Conservation (phyloP, 2,797 vertebrate species). For the Champsocephalus esox region DNA sequence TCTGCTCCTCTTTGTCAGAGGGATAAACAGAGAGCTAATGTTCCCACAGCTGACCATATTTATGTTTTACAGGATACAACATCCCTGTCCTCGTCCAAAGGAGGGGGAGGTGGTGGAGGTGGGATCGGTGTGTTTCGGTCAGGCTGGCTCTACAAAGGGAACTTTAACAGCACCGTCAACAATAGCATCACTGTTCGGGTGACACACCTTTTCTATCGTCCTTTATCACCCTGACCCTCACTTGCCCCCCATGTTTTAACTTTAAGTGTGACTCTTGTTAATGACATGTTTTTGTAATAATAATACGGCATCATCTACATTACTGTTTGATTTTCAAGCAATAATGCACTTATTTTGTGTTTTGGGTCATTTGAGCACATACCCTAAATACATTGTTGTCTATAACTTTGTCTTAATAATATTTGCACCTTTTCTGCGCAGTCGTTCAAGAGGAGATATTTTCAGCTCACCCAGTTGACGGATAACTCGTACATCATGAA, state of each 20-base stretch:
- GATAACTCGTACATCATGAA: conserved; percentile 99
- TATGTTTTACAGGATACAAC: conserved; percentile 91
- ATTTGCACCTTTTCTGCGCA: conserved; percentile 62
- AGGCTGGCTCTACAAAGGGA: conserved; percentile 99
- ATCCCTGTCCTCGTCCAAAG: conserved; percentile 97
- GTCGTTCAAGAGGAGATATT: conserved; percentile 98
- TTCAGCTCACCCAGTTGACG: conserved; percentile 96
- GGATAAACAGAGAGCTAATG: conserved; percentile 22
- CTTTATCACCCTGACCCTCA: background rate
- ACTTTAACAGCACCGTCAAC: conserved; percentile 99
- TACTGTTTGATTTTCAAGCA: background rate
- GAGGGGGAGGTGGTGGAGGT: conserved; percentile 86
- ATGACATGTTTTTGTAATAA: background rate
- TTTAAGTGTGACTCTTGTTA: background rate
- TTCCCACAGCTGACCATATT: conserved; percentile 17
- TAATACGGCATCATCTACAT: background rate
- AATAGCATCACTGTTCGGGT: conserved; percentile 98
- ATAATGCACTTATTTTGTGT: background rate
- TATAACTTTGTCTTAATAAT: background rate
- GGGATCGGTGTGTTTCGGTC: conserved; percentile 94
- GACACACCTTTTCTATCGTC: conserved; percentile 46
- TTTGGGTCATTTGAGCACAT: background rate
- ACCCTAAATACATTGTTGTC: background rate
- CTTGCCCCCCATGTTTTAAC: background rate
- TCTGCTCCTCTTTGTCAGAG: conserved; percentile 2